Evolutionary conservation across 1,140 invertebrate genomes (phyloP), one percentile per base, ranked within the genome.

Genomic region (Penaeus vannamei): DNA sequence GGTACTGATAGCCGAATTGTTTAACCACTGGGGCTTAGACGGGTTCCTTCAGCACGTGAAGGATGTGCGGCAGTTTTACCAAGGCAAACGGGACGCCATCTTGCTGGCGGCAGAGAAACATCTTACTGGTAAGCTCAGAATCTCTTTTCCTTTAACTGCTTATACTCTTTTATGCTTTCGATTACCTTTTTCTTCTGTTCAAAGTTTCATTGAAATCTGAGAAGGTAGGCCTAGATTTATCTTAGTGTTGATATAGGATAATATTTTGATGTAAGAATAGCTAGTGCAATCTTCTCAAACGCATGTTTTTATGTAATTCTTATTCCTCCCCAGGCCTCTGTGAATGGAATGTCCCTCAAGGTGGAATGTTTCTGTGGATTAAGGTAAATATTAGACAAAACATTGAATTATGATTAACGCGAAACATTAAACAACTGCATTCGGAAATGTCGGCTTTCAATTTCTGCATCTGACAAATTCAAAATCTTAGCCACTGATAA

Each of bases 281-380:
- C 46, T 53, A 0, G 8, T 12, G 46, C 17, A 53, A 46, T 53
- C 0, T 53, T 53, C 8, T 53, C 53, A 53, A 53, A 53, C 53
- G 53, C 17, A 53, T 14, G 53, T 12, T 14, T 5, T 53, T 12
- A 53, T 53, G 53, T 17, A 53, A 53, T 53, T 1, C 8, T 53
- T 53, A 53, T 10, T 2, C 17, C 53, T 1, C n/a, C 26, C n/a
- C 46, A 81, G 95, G 94, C 46, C 92, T 96, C 2, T 96, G 94
- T 2, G 95, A 96, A 69, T 96, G 96, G 94, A 92, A 93, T 8
- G 91, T 94, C 53, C 96, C 96, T 0, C 92, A 92, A 2, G 96
- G 95, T 19, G 96, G 96, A 1, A 95, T 97, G 94, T 97, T 97
- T 92, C 93, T 97, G 22, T 97, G 96, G 96, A 94, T 97, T 22